A percentile compares a stretch with the other conserved stretches of the same genome.
These are phyloP conservation scores for Colius striatus DNA, from an alignment of 2,113 vertebrate genomes.

Conservation along the genomic window DNA sequence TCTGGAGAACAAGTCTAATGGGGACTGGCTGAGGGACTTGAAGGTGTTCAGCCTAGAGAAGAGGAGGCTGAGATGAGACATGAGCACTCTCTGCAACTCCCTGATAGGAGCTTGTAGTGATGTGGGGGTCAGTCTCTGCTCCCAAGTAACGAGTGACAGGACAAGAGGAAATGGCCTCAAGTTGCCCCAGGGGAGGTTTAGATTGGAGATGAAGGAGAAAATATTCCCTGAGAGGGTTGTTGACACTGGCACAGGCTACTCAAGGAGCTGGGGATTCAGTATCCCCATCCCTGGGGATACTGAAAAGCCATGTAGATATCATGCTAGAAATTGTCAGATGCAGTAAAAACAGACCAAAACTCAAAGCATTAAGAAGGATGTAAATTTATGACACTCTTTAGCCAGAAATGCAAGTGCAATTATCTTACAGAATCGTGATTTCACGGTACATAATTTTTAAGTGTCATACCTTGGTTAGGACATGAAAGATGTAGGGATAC, in stretches of 20 bases:
- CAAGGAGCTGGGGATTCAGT: not conserved
- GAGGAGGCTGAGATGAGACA: not conserved
- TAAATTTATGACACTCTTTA: not conserved
- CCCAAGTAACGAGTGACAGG: not conserved
- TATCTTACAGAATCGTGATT: not conserved
- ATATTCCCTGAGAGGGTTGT: not conserved
- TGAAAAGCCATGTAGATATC: fast-evolving
- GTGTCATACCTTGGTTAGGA: conserved; percentile 89
- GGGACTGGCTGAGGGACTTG: not conserved
- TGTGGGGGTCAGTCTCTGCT: fast-evolving
- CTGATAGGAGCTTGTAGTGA: not conserved
- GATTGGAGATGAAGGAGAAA: not conserved
- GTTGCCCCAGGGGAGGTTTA: not conserved
- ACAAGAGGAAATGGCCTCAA: not conserved
- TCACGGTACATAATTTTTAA: not conserved
- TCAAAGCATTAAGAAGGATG: not conserved
- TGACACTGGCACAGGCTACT: not conserved
- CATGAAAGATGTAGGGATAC: conserved; percentile 96
- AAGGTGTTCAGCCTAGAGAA: not conserved
- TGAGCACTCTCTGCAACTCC: not conserved
- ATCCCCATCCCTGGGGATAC: not conserved
- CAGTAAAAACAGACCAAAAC: not conserved
- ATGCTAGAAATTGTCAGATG: not conserved
- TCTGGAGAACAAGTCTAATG: no score
- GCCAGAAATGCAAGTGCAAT: not conserved